These are phyloP conservation scores for Sorex fumeus DNA, from an alignment of 2,113 vertebrate species.

Conservation along the genomic window DNA sequence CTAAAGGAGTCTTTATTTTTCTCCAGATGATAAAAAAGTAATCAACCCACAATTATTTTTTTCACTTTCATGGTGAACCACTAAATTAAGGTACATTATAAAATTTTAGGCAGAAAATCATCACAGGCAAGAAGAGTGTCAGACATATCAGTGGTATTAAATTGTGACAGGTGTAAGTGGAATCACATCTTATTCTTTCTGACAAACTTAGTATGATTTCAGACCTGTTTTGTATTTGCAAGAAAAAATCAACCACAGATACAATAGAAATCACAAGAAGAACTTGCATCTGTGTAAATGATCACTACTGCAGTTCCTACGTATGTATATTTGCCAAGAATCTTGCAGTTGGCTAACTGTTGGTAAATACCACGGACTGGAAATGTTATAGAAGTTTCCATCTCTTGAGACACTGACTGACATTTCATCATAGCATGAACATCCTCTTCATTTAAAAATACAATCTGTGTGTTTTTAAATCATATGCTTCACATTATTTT, in stretches of 20 bases:
- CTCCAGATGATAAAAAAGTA: background rate
- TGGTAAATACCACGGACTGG: slow-evolving; percentile 11
- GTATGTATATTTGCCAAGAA: slow-evolving; percentile 18
- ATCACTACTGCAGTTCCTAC: background rate
- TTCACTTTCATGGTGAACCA: background rate
- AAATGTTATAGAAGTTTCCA: background rate
- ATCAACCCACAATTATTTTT: background rate
- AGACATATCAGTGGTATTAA: background rate
- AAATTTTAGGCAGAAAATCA: background rate
- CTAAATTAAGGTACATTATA: background rate
- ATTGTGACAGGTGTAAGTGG: background rate
- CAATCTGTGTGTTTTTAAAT: background rate
- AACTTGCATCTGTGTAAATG: background rate
- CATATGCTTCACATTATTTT: background rate
- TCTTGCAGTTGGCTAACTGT: background rate
- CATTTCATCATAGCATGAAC: background rate
- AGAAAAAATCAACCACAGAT: background rate
- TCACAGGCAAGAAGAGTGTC: background rate
- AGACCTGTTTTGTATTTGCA: background rate
- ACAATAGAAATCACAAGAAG: background rate
- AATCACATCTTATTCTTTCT: background rate
- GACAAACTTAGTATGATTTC: background rate
- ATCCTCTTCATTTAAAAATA: slow-evolving; percentile 5
- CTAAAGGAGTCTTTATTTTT: background rate
- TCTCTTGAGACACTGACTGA: slow-evolving; percentile 11